Evolutionary conservation across 2,113 vertebrate genomes (phyloP), one percentile per base, ranked within the genome.

Genomic region (Uria aalge): DNA sequence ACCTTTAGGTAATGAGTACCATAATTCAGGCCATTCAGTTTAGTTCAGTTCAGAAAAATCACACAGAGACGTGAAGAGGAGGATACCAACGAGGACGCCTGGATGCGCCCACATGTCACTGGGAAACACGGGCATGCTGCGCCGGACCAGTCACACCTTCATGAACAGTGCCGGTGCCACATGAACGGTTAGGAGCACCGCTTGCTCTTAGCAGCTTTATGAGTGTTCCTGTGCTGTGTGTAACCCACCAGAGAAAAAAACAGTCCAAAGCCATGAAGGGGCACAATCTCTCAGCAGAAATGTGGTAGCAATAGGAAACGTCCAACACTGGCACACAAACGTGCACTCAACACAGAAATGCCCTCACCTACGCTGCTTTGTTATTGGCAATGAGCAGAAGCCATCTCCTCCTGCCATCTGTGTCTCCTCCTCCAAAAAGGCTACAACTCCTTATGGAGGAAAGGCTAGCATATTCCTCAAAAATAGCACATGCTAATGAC

Each of bases 1-100:
- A 92, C 88, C 93, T 96, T 96, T 93, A 85, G 85, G 62, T 95
- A 95, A 96, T 38, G 69, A 91, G 59, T 59, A 71, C 36, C 56
- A 41, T 90, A 94, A 95, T 79, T 94, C 55, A 85, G 57, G 69
- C 72, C 15, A 27, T n/a, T 73, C 76, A 69, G 85, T 67, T 96
- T 71, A 85, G 34, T 41, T 74, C 64, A 78, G 63, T 82, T 90
- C 72, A 47, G 62, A 90, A 83, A 91, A 95, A 94, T 55, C 68
- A 75, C 43, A 74, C 0, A 60, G 50, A 84, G 32, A 67, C 3
- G 5, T 5, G 17, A 60, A 67, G 21, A 64, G 45, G 2, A 83
- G 14, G 66, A 80, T 38, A 71, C n/a, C 64, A 71, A 83, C 0
- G 1, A 67, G 19, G 7, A 67, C 1, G 2, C n/a, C 34, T 62